Evolutionary conservation across 2,888 invertebrate species (phyloP).

Genomic region (Drosophila phalerata): DNA sequence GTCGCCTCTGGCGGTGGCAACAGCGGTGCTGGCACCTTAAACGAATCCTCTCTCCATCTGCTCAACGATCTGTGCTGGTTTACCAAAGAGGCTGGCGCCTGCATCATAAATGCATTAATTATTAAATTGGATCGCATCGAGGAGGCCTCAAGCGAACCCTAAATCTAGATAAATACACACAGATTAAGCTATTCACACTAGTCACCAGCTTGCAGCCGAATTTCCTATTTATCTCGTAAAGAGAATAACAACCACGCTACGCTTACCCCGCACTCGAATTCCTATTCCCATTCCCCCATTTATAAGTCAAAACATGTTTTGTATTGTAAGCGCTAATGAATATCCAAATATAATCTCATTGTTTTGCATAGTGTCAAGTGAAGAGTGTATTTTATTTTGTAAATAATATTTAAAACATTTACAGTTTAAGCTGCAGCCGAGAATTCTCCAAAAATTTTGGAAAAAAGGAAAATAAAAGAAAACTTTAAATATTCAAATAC

Average conservation of each 20-base stretch:
- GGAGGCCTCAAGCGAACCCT: conserved; percentile 44
- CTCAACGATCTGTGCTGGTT: conserved; percentile 85
- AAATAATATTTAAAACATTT: neutral
- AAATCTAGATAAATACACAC: conserved; percentile 6
- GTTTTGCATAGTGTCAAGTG: conserved; percentile 21
- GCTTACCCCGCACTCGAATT: conserved; percentile 52
- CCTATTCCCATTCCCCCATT: conserved; percentile 36
- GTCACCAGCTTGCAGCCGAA: conserved; percentile 57
- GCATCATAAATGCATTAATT: conserved; percentile 84
- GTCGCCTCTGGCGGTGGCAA: conserved; percentile 6
- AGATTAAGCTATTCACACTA: conserved; percentile 35
- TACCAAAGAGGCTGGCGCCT: conserved; percentile 85
- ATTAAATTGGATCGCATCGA: conserved; percentile 82
- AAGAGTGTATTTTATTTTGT: neutral
- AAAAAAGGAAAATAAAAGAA: no score
- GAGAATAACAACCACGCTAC: conserved; percentile 30
- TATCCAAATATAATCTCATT: conserved; percentile 51
- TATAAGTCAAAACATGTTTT: conserved; percentile 47
- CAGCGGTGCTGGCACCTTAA: conserved; percentile 29
- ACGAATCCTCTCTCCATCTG: conserved; percentile 72
- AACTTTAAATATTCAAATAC: no score
- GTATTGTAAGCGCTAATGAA: conserved; percentile 47
- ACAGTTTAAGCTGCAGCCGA: neutral
- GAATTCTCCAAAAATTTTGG: no score
- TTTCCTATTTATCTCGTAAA: conserved; percentile 28